phyloP scores from a whole-genome alignment of 2,888 invertebrate species.

The Spisula solida region DNA sequence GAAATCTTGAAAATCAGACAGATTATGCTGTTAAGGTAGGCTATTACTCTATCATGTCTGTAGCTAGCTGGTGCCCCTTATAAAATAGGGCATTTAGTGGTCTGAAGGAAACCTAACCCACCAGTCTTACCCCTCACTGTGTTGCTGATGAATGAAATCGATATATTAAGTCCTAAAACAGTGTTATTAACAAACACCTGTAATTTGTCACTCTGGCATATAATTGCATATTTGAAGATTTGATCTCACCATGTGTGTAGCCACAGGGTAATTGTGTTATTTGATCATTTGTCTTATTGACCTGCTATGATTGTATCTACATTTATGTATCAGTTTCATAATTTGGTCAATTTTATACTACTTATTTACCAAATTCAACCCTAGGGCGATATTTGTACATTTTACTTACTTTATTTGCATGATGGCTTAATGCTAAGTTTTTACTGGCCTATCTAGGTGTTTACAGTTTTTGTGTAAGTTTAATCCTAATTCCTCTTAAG shows the following conservation, averaged over 20 bases:
- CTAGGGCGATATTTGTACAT: not conserved
- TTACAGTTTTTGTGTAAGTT: not conserved
- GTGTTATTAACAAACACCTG: not conserved
- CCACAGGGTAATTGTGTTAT: not conserved
- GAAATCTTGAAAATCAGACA: conserved; percentile 95
- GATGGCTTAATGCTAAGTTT: not conserved
- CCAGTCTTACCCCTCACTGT: too few species aligned
- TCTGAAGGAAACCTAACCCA: too few species aligned
- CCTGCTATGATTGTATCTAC: not conserved
- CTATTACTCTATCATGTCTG: not conserved
- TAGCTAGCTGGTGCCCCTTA: too few species aligned
- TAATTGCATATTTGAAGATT: conserved; percentile 11
- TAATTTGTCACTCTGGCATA: not conserved
- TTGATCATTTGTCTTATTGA: conserved; percentile 7
- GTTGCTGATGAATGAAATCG: too few species aligned
- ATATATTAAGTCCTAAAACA: not conserved
- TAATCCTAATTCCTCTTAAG: not conserved
- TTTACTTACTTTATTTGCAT: not conserved
- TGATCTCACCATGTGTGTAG: not conserved
- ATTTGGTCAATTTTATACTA: not conserved
- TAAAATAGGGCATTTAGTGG: too few species aligned
- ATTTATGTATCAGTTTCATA: conserved; percentile 2
- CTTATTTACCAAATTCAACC: not conserved
- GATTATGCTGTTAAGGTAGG: conserved; percentile 97
- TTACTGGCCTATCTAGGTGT: not conserved